These are phyloP conservation scores for Sterrhoptilus dennistouni DNA, from an alignment of 2,113 vertebrate species.

Conservation along the genomic window DNA sequence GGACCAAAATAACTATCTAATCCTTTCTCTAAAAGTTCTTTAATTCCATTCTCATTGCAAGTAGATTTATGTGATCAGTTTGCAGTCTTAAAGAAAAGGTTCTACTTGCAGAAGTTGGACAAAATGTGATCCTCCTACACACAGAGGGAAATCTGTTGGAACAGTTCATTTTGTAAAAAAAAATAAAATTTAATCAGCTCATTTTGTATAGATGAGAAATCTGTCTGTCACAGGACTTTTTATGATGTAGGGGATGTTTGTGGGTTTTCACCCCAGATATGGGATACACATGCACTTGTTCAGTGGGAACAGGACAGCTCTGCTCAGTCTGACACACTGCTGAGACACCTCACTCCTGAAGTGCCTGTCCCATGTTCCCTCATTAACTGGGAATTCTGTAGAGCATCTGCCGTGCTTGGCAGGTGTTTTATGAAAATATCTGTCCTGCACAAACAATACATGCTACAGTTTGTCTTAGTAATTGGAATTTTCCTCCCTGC, in stretches of 20 bases:
- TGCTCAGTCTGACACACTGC: background rate
- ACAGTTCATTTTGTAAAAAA: background rate
- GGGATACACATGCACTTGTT: background rate
- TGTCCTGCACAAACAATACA: background rate
- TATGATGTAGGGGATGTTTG: background rate
- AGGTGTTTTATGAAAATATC: constrained; percentile 29
- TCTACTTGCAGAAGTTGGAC: background rate
- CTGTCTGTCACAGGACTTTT: background rate
- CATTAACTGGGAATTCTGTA: background rate
- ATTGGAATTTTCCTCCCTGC: constrained; percentile 50
- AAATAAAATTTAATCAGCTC: background rate
- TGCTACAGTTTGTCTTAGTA: constrained; percentile 29
- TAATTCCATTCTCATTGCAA: background rate
- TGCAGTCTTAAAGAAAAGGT: background rate
- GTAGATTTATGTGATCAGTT: background rate
- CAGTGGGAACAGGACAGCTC: background rate
- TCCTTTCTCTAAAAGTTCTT: background rate
- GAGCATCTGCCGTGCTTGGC: background rate
- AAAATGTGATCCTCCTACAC: background rate
- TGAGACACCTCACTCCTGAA: background rate
- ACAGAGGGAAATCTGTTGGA: background rate
- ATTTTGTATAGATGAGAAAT: background rate
- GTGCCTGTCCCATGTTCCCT: background rate
- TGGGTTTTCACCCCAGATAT: background rate
- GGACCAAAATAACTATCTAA: background rate